Base-by-base conservation (phyloP, 2,113 vertebrate species). In the Grallaria varia region DNA sequence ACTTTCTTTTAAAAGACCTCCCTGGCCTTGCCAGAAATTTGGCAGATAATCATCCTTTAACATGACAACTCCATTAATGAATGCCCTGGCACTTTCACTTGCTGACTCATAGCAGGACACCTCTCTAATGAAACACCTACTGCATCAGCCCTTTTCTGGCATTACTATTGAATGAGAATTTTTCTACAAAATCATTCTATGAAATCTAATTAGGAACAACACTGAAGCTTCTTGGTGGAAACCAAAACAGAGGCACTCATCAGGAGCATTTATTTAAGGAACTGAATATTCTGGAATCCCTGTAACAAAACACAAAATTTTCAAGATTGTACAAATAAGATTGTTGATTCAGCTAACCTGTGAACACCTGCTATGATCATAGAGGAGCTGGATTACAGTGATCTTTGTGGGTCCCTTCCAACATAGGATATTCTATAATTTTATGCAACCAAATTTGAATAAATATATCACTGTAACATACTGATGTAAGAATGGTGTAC, bases 21-120 rank as follows among this genome's bases (percentile, higher is more conserved):
- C 49, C 52, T 93, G 93, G 62, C 81, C 87, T 95, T 95, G 95
- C 84, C 87, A 95, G 84, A 92, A 87, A 89, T 88, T 89, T 92
- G 93, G 84, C 91, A 95, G 89, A 92, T 91, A 95, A 95, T 95
- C 69, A 84, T 95, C 77, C 69, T 95, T 95, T 97, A 95, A 71
- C 56, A 78, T 73, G 84, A 96, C 84, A 95, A 92, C 77, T 95
- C 84, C 89, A 92, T 95, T 96, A 96, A 95, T 93, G 89, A 95
- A 81, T 91, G 69, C 14, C 77, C 23, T 20, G 2, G 55, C 47
- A 84, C 73, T 78, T 84, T 89, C 77, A 60, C 77, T 96, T 95
- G 78, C 89, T 89, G 91, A 93, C 69, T 95, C 66, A 87, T 89
- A 89, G 66, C 66, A 73, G 69, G 81, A 89, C 27, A 13, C n/a